These are phyloP conservation scores for Carassius gibelio DNA, from an alignment of 2,113 vertebrate genomes.

Conservation along the genomic window DNA sequence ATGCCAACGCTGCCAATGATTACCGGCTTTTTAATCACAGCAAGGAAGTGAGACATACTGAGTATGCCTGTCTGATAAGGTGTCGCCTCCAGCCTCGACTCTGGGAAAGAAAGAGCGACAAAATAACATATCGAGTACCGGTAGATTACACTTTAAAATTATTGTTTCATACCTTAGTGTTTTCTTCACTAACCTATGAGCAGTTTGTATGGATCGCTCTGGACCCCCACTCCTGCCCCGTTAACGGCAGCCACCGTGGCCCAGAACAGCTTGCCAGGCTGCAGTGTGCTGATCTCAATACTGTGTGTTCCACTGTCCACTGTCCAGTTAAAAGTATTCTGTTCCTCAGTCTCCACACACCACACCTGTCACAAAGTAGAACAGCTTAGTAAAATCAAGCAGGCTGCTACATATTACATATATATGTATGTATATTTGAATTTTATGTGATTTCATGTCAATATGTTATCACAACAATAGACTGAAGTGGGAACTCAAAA, in stretches of 20 bases:
- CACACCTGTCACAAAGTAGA: conserved; percentile 78
- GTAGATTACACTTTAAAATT: neutral
- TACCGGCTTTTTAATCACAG: conserved; percentile 78
- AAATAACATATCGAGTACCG: neutral
- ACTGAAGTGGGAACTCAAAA: neutral
- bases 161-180: neutral
- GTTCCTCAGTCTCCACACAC: conserved; percentile 80
- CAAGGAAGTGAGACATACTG: conserved; percentile 64
- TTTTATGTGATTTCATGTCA: neutral
- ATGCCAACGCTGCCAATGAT: conserved; percentile 82
- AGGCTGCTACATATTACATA: neutral
- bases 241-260: conserved; percentile 88
- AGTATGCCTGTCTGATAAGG: conserved; percentile 40
- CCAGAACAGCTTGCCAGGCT: conserved; percentile 75
- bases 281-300: conserved; percentile 75
- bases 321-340: conserved; percentile 82
- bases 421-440: neutral
- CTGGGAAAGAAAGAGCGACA: conserved; percentile 57
- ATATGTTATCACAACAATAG: neutral
- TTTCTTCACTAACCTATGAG: conserved; percentile 75
- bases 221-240: conserved; percentile 82
- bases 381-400: neutral
- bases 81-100: conserved; percentile 50
- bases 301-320: conserved; percentile 75
- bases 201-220: conserved; percentile 80